Conservation (phyloP, 1,140 invertebrate species). For the Penaeus chinensis region DNA sequence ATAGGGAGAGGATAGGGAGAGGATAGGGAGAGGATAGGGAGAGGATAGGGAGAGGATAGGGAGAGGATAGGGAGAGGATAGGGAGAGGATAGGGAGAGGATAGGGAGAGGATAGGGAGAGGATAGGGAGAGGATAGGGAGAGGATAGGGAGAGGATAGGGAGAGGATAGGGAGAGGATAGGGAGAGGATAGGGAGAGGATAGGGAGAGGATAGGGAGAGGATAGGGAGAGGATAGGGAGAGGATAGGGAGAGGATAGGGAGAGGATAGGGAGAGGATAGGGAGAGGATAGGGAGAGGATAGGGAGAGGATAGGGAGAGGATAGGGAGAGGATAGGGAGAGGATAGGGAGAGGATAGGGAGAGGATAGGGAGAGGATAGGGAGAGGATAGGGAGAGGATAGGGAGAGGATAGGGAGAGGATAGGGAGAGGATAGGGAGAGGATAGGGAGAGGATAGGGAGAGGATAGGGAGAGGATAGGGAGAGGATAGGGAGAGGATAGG, state of each 20-base stretch:
- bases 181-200: not conserved
- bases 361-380: not conserved
- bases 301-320: not conserved
- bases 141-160: not conserved
- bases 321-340: not conserved
- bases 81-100: not conserved
- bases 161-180: not conserved
- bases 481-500: not conserved
- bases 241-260: too few relatives aligned
- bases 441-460: too few relatives aligned
- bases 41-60: too few relatives aligned
- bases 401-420: not conserved
- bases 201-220: too few relatives aligned
- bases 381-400: not conserved
- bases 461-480: too few relatives aligned
- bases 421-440: too few relatives aligned
- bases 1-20: too few relatives aligned
- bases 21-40: too few relatives aligned
- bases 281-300: too few relatives aligned
- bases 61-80: not conserved
- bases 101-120: not conserved
- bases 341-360: not conserved
- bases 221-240: too few relatives aligned
- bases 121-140: not conserved
- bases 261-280: not conserved